Evolutionary conservation across 2,113 vertebrate species (phyloP).

Genomic region (Oryzias javanicus): DNA sequence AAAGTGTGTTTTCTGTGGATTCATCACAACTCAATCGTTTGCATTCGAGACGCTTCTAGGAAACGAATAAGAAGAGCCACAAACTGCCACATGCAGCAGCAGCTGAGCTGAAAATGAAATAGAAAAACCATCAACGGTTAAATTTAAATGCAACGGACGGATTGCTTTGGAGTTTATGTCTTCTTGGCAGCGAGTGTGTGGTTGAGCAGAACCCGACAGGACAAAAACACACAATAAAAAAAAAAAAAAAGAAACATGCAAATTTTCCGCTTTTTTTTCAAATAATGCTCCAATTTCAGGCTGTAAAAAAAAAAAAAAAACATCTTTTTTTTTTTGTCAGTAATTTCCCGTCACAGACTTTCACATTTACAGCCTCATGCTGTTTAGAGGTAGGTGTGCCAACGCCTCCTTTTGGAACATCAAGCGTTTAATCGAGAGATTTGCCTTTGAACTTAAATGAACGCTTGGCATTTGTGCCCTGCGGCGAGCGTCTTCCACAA

Average conservation of each 20-base stretch:
- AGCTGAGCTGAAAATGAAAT: conserved; percentile 21
- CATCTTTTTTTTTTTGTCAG: conserved; percentile 3
- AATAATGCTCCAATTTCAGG: neutral
- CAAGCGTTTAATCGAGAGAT: conserved; percentile 47
- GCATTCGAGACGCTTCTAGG: conserved; percentile 19
- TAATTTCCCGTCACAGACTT: conserved; percentile 10
- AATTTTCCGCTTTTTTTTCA: neutral
- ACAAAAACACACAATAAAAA: conserved; percentile 8
- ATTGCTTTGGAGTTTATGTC: conserved; percentile 45
- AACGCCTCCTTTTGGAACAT: conserved; percentile 32
- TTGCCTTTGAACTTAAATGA: conserved; percentile 33
- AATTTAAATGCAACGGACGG: conserved; percentile 21
- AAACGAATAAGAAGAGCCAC: conserved; percentile 11
- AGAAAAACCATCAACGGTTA: conserved; percentile 18
- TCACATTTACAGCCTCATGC: conserved; percentile 6
- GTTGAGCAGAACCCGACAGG: conserved; percentile 20
- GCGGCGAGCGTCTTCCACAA: conserved; percentile 22
- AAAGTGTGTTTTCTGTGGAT: too few relatives aligned
- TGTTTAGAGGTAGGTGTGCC: conserved; percentile 22
- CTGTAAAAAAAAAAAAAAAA: neutral
- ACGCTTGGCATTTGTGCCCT: conserved; percentile 24
- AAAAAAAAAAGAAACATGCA: neutral
- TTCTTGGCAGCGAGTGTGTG: conserved; percentile 46
- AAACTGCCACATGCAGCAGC: conserved; percentile 13
- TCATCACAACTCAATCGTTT: too few relatives aligned